Percentiles rank a stretch among this genome's conserved stretches.
These are phyloP conservation scores for Lathronympha strigana DNA, from an alignment of 2,888 invertebrate species.

Conservation along the genomic window DNA sequence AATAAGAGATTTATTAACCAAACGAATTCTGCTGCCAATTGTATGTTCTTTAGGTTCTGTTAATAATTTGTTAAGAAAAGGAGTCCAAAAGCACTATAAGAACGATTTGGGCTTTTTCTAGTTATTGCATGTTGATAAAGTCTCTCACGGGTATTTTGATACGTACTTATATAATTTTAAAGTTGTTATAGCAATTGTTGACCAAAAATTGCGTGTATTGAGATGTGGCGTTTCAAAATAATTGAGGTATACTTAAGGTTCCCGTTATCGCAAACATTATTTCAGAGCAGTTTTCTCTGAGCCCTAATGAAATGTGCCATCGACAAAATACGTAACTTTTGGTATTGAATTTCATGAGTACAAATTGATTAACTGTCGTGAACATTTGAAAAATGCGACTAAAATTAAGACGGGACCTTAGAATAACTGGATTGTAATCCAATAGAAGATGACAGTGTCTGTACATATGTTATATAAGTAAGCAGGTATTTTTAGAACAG, in stretches of 20 bases:
- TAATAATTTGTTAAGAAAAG: too few relatives aligned
- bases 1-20: too few relatives aligned
- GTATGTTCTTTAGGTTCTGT: too few relatives aligned
- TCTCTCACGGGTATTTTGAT: slow-evolving; percentile 28
- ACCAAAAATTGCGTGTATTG: slow-evolving; percentile 35
- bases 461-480: slow-evolving; percentile 19
- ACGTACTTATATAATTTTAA: slow-evolving; percentile 26
- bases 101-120: background rate
- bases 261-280: slow-evolving; percentile 4
- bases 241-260: slow-evolving; percentile 18
- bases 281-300: background rate
- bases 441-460: slow-evolving; percentile 22
- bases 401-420: slow-evolving; percentile 8
- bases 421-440: slow-evolving; percentile 19
- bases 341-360: slow-evolving; percentile 8
- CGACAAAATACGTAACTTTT: slow-evolving; percentile 12
- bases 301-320: slow-evolving; percentile 19
- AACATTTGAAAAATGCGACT: background rate
- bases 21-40: too few relatives aligned
- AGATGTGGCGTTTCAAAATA: slow-evolving; percentile 19
- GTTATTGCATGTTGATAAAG: slow-evolving; percentile 21
- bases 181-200: slow-evolving; percentile 38
- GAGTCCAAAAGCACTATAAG: background rate
- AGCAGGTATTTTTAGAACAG: slow-evolving; percentile 8
- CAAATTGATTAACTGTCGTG: slow-evolving; percentile 11